Percentiles rank a stretch among this genome's conserved stretches.
Evolutionary conservation across 2,888 invertebrate genomes (phyloP).

Genomic region (Aleiodes testaceus): DNA sequence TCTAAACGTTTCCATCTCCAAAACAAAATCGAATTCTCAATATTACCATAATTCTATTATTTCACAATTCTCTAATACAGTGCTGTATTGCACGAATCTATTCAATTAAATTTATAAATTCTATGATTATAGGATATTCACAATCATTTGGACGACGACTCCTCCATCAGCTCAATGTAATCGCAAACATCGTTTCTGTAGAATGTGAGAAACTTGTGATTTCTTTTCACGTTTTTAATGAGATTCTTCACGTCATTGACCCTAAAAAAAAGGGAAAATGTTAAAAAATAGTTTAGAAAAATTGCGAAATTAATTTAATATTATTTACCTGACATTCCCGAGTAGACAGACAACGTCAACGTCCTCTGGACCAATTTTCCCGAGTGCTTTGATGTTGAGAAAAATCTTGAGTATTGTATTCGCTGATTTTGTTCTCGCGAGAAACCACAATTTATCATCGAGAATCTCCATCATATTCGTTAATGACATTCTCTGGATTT

Average conservation of each 20-base stretch:
- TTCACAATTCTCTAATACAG: too few species aligned
- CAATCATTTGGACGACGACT: slow-evolving; percentile 40
- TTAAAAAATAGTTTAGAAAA: background rate
- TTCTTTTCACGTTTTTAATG: slow-evolving; percentile 61
- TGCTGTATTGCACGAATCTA: too few species aligned
- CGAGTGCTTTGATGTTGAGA: slow-evolving; percentile 58
- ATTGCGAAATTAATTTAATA: background rate
- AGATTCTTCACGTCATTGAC: slow-evolving; percentile 59
- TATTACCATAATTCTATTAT: too few species aligned
- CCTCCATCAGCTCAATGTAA: slow-evolving; percentile 62
- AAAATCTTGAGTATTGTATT: slow-evolving; percentile 60
- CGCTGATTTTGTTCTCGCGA: slow-evolving; percentile 54
- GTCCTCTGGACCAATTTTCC: slow-evolving; percentile 57
- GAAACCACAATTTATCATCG: slow-evolving; percentile 57
- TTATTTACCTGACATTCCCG: slow-evolving; percentile 61
- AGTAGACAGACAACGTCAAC: slow-evolving; percentile 58
- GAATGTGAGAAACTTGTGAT: slow-evolving; percentile 60
- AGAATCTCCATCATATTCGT: slow-evolving; percentile 57
- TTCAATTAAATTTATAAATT: background rate
- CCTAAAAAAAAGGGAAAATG: slow-evolving; percentile 51
- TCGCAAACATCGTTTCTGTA: slow-evolving; percentile 62
- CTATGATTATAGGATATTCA: background rate
- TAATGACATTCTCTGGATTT: slow-evolving; percentile 55
- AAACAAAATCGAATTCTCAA: background rate
- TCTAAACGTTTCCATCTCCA: slow-evolving; percentile 19